Conservation (phyloP, 2,888 invertebrate species). For the Trypoxylon attenuatum region DNA sequence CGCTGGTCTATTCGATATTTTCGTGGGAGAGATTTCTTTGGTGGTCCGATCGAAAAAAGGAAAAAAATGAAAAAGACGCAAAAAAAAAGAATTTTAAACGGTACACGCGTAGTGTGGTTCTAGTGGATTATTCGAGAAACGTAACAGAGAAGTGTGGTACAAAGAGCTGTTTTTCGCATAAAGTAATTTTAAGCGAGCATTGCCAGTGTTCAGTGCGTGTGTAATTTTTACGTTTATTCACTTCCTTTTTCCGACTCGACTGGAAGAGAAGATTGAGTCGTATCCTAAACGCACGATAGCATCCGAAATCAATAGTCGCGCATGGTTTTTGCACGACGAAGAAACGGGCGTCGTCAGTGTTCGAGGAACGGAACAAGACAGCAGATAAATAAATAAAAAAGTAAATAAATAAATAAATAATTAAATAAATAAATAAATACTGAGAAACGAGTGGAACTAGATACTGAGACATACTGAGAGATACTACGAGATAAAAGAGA, state of each 20-base stretch:
- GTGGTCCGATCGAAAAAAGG: background rate
- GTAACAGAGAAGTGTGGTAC: background rate
- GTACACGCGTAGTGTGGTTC: too few species aligned
- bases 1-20: conserved; percentile 30
- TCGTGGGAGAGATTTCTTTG: conserved; percentile 6
- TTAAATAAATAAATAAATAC: background rate
- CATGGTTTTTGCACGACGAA: conserved; percentile 4
- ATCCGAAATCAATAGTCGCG: conserved; percentile 10
- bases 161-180: conserved; percentile 7
- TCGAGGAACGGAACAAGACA: background rate
- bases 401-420: background rate
- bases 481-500: background rate
- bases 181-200: conserved; percentile 12
- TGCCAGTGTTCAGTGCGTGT: conserved; percentile 25
- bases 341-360: background rate
- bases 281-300: conserved; percentile 10
- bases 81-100: conserved; percentile 2
- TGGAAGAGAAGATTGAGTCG: conserved; percentile 23
- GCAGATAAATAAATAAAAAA: background rate
- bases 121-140: background rate
- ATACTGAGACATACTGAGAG: background rate
- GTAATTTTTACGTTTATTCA: conserved; percentile 17
- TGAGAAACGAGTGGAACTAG: background rate
- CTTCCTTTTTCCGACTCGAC: conserved; percentile 9
- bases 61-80: conserved; percentile 4